Evolutionary conservation across 2,113 vertebrate species (phyloP), one percentile per base, ranked within the genome.

Genomic region (Stictonetta naevosa): DNA sequence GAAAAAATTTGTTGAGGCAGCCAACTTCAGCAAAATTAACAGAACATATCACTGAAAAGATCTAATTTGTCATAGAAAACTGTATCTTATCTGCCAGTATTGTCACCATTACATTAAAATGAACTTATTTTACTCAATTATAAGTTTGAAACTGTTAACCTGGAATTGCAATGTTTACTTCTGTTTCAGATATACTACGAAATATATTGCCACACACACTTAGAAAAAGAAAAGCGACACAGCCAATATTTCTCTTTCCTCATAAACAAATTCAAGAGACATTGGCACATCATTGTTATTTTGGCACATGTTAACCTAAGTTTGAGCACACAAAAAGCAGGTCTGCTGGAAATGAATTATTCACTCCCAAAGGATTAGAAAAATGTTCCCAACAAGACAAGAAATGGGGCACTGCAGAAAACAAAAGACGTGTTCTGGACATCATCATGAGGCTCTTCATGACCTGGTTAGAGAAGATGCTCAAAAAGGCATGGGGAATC

Each of bases 331-430:
- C 15, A 78, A 75, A 91, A 86, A 64, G 6, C 69, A 89, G 29
- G 73, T 78, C 88, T 86, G 46, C n/a, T 92, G 26, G 52, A 93
- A 93, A 86, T 72, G 19, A 88, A n/a, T 71, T 80, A 74, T 40
- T 80, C 52, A 50, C 64, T 71, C 59, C 80, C 40, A 83, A 50
- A 55, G n/a, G 46, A 92, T 59, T 63, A 55, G 67, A 88, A 79
- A 74, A 83, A 74, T 20, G 7, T 86, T 92, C 46, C 55, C 8
- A 80, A 78, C 22, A 25, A 29, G 59, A 73, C 59, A 92, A 90
- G 28, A 78, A 88, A 86, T 1, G 8, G 48, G 28, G 46, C 46
- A 83, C 22, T 67, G 64, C 44, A 73, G 48, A 90, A 94, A 93
- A 90, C 38, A 84, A 71, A 69, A 59, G 22, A 46, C 31, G 26